These are phyloP conservation scores for Chirona hameri DNA, from an alignment of 2,888 invertebrate species.

Conservation along the genomic window DNA sequence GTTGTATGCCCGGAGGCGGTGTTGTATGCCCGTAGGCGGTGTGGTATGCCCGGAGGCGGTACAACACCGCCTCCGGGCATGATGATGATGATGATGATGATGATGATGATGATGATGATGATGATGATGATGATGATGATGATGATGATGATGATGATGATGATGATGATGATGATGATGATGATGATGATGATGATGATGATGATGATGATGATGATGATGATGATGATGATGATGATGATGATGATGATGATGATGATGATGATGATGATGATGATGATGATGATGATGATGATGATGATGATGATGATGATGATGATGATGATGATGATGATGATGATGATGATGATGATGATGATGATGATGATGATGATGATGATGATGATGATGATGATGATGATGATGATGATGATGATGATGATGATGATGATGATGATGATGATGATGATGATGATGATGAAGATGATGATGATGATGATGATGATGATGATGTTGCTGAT, in stretches of 20 bases:
- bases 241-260: slow-evolving; percentile 22
- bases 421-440: slow-evolving; percentile 22
- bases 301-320: slow-evolving; percentile 22
- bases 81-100: slow-evolving; percentile 22
- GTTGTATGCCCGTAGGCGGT: no score
- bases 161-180: slow-evolving; percentile 22
- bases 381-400: slow-evolving; percentile 22
- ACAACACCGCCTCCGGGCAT: neutral
- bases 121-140: slow-evolving; percentile 22
- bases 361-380: slow-evolving; percentile 22
- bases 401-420: slow-evolving; percentile 22
- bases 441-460: slow-evolving; percentile 22
- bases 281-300: slow-evolving; percentile 22
- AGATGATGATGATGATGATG: slow-evolving; percentile 10
- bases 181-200: slow-evolving; percentile 22
- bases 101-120: slow-evolving; percentile 22
- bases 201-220: slow-evolving; percentile 22
- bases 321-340: slow-evolving; percentile 22
- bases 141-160: slow-evolving; percentile 22
- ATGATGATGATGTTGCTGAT: no score
- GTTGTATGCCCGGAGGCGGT: no score
- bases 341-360: slow-evolving; percentile 22
- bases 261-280: slow-evolving; percentile 22
- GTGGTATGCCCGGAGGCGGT: no score
- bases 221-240: slow-evolving; percentile 22